phyloP scores from a whole-genome alignment of 2,797 vertebrate species.

The Pseudochaenichthys georgianus region DNA sequence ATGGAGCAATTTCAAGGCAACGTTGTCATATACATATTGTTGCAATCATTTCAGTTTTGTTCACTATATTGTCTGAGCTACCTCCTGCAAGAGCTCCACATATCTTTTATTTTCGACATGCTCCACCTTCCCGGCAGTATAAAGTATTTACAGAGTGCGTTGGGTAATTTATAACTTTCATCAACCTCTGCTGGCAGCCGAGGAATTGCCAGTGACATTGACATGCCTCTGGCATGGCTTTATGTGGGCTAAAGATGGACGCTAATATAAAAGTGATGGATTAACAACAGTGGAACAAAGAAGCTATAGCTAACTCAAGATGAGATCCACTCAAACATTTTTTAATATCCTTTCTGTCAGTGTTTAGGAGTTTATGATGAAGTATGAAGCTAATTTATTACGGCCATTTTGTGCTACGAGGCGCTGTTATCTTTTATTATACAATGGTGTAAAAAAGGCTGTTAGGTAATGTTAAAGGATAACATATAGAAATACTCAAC shows the following conservation, averaged over 20 bases:
- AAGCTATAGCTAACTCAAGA: constrained; percentile 9
- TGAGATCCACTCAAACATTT: constrained; percentile 11
- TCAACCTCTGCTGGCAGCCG: constrained; percentile 30
- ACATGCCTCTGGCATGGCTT: constrained; percentile 38
- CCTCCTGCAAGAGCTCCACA: background rate
- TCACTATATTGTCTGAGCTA: constrained; percentile 11
- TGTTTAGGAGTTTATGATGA: background rate
- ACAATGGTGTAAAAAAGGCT: background rate
- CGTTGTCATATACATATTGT: background rate
- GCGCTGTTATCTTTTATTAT: background rate
- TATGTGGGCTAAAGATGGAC: constrained; percentile 31
- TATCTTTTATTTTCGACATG: constrained; percentile 1
- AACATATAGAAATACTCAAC: background rate
- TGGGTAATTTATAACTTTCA: constrained; percentile 49
- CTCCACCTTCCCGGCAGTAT: constrained; percentile 17
- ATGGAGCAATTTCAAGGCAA: background rate
- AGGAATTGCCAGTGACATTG: constrained; percentile 31
- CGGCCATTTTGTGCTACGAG: background rate
- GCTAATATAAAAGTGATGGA: constrained; percentile 14
- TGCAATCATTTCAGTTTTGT: background rate
- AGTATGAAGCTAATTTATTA: background rate
- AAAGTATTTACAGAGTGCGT: constrained; percentile 32
- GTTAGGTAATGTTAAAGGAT: background rate
- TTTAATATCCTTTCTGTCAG: background rate
- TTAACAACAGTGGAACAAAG: constrained; percentile 36